A percentile compares a stretch with the other conserved stretches of the same genome.
Conservation (phyloP, 1,140 invertebrate species). For the Drosophila baimaii region DNA sequence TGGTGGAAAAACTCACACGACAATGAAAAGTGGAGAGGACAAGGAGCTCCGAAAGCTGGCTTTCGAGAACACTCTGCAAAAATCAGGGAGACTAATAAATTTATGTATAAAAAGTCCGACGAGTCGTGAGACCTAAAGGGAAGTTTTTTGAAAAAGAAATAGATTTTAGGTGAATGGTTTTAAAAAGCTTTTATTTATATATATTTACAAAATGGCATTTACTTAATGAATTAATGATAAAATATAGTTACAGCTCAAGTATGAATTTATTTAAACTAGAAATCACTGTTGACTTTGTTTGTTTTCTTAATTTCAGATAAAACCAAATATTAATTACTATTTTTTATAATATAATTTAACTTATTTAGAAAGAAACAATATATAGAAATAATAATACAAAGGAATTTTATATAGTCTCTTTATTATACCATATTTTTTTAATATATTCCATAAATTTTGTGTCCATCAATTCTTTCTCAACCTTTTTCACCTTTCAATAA, state of each 20-base stretch:
- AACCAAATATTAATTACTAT: background rate
- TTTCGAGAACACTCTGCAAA: conserved; percentile 26
- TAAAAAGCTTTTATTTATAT: background rate
- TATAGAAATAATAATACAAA: no score
- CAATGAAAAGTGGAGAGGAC: conserved; percentile 22
- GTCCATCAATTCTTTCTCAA: background rate
- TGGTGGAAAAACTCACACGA: conserved; percentile 70
- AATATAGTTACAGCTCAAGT: background rate
- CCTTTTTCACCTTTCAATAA: background rate
- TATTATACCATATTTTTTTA: background rate
- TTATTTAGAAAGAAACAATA: no score
- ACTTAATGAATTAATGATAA: background rate
- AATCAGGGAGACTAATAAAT: conserved; percentile 17
- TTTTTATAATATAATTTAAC: no score
- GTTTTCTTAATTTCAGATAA: background rate
- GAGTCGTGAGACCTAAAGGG: background rate
- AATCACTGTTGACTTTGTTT: no score
- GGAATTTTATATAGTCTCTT: background rate
- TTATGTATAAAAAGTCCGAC: background rate
- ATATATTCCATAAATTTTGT: no score
- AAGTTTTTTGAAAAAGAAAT: background rate
- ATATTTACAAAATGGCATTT: background rate
- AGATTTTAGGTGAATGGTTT: background rate
- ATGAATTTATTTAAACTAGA: no score
- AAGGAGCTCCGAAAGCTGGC: conserved; percentile 4